These are phyloP conservation scores for Spinus olivaceus DNA, from an alignment of 2,797 vertebrate species.

Conservation along the genomic window DNA sequence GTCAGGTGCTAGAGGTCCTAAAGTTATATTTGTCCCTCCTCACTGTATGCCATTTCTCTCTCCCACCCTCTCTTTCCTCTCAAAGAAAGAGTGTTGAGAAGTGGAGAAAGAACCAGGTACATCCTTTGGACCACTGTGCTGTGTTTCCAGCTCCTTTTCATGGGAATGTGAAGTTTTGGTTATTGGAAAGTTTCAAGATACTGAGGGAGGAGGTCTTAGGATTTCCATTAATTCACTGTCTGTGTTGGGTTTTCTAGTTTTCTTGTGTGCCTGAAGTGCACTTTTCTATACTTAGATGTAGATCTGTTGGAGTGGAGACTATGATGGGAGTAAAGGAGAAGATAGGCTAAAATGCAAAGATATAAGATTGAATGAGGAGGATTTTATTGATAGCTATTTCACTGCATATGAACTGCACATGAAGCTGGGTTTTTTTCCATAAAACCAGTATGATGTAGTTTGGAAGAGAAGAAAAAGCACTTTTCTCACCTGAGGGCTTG, in stretches of 20 bases:
- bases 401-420: neutral
- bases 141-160: neutral
- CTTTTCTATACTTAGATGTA: neutral
- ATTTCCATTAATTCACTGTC: neutral
- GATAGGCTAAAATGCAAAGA: neutral
- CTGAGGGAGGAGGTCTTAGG: neutral
- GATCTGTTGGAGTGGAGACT: neutral
- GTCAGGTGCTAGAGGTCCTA: neutral
- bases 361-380: neutral
- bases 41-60: neutral
- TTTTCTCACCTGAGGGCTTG: neutral
- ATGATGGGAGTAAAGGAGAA: neutral
- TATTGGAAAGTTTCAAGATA: neutral
- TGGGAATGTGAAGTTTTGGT: neutral
- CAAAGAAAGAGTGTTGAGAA: neutral
- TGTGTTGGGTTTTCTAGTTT: neutral
- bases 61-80: neutral
- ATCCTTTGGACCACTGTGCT: neutral
- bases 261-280: neutral
- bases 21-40: neutral
- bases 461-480: neutral
- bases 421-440: neutral
- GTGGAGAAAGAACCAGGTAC: neutral
- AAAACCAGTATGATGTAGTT: neutral
- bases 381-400: neutral